Percentiles rank a stretch among this genome's conserved stretches.
Conservation (phyloP, 2,113 vertebrate species). For the Etia nguti region DNA sequence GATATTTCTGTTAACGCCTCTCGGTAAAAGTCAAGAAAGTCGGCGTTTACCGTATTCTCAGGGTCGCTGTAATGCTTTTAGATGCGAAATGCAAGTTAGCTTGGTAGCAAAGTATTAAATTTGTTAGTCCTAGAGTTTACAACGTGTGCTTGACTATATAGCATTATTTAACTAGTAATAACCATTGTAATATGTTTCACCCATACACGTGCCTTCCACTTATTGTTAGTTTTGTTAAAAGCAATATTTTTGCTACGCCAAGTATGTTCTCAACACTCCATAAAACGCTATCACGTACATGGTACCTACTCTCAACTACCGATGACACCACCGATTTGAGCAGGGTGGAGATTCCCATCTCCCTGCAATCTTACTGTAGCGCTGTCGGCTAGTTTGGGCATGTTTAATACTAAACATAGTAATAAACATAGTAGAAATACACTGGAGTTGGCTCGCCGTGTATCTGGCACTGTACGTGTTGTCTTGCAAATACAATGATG, state of each 20-base stretch:
- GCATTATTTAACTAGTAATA: background rate
- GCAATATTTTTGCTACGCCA: background rate
- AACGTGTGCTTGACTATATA: background rate
- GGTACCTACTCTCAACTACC: background rate
- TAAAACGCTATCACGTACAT: background rate
- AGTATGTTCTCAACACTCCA: background rate
- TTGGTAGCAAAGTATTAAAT: background rate
- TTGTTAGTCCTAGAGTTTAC: background rate
- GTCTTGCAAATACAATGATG: background rate
- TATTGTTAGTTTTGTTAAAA: background rate
- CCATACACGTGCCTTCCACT: background rate
- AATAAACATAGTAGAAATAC: background rate
- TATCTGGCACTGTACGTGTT: background rate
- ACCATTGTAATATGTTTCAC: background rate
- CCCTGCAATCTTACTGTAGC: background rate
- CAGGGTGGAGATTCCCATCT: background rate
- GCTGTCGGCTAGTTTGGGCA: background rate
- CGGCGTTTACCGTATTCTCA: fast-evolving
- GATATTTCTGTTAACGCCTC: background rate
- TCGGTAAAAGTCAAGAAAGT: background rate
- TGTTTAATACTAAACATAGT: background rate
- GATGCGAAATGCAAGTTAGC: background rate
- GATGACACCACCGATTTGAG: background rate
- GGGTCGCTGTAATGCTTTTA: background rate
- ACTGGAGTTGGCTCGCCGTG: background rate